Conservation (phyloP, 2,797 vertebrate genomes). For the Iguana delicatissima region DNA sequence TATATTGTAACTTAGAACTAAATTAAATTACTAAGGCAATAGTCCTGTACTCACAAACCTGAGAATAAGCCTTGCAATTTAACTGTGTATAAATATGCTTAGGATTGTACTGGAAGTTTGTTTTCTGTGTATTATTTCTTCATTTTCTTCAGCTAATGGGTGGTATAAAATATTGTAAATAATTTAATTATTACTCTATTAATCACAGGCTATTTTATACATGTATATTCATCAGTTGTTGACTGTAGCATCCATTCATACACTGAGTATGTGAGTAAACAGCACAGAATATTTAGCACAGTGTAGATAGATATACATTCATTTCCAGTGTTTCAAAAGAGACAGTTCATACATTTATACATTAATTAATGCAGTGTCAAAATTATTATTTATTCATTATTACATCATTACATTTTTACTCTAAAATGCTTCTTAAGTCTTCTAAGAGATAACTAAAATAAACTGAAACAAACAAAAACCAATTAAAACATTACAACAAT, state of each 20-base stretch:
- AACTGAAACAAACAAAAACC: neutral
- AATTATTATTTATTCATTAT: neutral
- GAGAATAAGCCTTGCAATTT: neutral
- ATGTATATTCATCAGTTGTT: neutral
- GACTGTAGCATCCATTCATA: neutral
- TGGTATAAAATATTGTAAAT: neutral
- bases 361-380: neutral
- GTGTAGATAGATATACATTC: neutral
- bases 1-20: neutral
- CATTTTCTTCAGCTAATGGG: neutral
- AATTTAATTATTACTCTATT: neutral
- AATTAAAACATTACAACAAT: neutral
- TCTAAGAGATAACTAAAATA: too few relatives aligned
- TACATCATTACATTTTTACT: neutral
- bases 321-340: neutral
- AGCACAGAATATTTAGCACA: neutral
- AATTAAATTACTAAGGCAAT: neutral
- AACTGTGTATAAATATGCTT: neutral
- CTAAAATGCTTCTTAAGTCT: too few relatives aligned
- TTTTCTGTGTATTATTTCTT: neutral
- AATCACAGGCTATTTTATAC: neutral
- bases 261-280: neutral
- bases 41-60: neutral
- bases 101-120: neutral
- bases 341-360: neutral